Evolutionary conservation across 2,797 vertebrate species (phyloP), one percentile per base, ranked within the genome.

Genomic region (Siniperca scherzeri): DNA sequence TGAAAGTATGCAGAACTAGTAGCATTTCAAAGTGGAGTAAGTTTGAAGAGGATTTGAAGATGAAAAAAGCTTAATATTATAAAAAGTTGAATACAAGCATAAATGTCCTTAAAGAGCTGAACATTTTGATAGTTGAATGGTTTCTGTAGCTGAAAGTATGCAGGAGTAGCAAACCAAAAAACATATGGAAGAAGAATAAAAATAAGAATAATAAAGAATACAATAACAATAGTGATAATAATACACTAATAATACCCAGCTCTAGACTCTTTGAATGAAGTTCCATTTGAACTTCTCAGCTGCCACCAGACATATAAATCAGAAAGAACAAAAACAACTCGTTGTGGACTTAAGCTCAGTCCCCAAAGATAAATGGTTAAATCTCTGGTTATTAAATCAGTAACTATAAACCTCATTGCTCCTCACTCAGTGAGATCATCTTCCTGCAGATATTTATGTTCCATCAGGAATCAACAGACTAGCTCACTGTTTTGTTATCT

Each of bases 401-500:
- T 13, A 22, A 66, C 55, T 57, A 7, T 66, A 70, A 77, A 76
- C 17, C 44, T 53, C 53, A 44, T 53, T 1, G 14, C 53, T 69
- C 30, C 27, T 62, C 30, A 22, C 53, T 64, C 68, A 7, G 56
- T 62, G 79, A 80, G 70, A 40, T 79, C 81, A 68, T 56, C 0
- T 0, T 4, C 12, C 67, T 36, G 72, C 55, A 36, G 44, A 66
- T 71, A 83, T 74, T 80, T 53, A 46, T 53, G 72, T 17, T 48
- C 25, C 17, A 17, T 40, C 53, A 27, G 12, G 40, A 61, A 42
- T 48, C 77, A 59, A 61, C 62, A 21, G 62, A 55, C 8, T 0
- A 25, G 21, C 40, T 85, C 17, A 6, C 56, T 30, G 13, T 27
- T 69, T 64, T 76, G 64, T 73, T 80, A 36, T 87, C 56, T 82